Base-by-base conservation (phyloP, 2,888 invertebrate genomes). In the Lasioglossum villosulum region DNA sequence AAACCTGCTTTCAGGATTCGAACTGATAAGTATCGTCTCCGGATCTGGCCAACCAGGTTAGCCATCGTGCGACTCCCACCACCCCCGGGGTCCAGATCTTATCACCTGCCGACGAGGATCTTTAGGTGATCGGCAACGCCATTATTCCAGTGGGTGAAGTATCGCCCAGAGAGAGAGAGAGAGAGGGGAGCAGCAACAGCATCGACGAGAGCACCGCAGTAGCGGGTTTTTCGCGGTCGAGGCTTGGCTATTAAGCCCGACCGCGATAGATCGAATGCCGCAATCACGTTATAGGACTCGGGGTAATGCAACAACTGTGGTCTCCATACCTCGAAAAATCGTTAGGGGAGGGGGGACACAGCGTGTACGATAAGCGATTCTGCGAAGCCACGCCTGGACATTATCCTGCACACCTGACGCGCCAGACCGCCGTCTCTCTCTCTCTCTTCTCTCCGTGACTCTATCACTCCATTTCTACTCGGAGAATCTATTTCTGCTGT, bases 1-100 rank as follows among this genome's bases (percentile, higher is more conserved):
- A 78, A 90, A 89, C 84, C 84, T 83, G 84, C 87, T 86, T 83
- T 80, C 86, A 82, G 88, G 81, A 83, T 87, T 79, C 79, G 79
- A 89, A 80, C 77, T 73, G 89, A 90, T 89, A 89, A 84, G 63
- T 76, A 89, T 89, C 87, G 86, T 75, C 81, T 74, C 73, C 4
- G 37, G 72, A 48, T 78, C 80, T 56, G 34, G 48, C 79, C 78
- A 14, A n/a, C 48, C 72, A 37, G 34, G 42, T 83, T 83, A 74
- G 78, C 78, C 78, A 77, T 87, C 83, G 63, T 39, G 73, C 48
- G 75, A 70, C 75, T 70, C 71, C 78, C 45, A 48, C 59, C 72
- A 42, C 56, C 70, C 76, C 42, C n/a, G n/a, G 63, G 56, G 52
- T 63, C 16, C 34, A 87, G 86, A 89, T 89, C 76, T 75, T 85